Percentiles rank a stretch among this genome's conserved stretches.
Evolutionary conservation across 2,888 invertebrate species (phyloP).

Genomic region (Eustalomyia histrio): DNA sequence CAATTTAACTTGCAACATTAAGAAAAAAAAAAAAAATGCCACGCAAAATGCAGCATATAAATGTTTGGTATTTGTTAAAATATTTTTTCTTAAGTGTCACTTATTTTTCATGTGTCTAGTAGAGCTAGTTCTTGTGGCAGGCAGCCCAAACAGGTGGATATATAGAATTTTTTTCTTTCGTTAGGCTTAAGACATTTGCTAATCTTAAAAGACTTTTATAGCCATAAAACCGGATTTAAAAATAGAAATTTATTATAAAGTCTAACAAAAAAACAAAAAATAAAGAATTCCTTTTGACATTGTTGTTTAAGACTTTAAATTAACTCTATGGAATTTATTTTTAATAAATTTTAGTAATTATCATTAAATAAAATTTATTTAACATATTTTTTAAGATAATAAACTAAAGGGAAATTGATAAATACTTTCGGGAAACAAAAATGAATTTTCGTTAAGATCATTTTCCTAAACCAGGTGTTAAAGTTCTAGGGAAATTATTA

Average conservation of each 20-base stretch:
- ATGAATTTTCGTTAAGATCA: too few relatives aligned
- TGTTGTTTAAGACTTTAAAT: slow-evolving; percentile 13
- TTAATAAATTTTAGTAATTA: background rate
- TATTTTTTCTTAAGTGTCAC: slow-evolving; percentile 48
- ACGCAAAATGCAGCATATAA: slow-evolving; percentile 66
- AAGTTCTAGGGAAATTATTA: too few relatives aligned
- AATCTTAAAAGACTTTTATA: slow-evolving; percentile 53
- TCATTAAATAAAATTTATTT: too few relatives aligned
- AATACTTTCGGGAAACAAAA: too few relatives aligned
- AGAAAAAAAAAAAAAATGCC: slow-evolving; percentile 63
- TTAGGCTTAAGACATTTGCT: slow-evolving; percentile 49
- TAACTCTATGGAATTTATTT: slow-evolving; percentile 15
- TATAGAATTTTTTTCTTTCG: slow-evolving; percentile 49
- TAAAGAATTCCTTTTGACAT: slow-evolving; percentile 48
- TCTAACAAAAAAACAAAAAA: background rate
- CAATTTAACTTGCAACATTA: slow-evolving; percentile 56
- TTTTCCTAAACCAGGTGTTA: too few relatives aligned
- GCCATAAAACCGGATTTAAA: slow-evolving; percentile 31
- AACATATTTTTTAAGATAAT: too few relatives aligned
- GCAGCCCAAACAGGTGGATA: slow-evolving; percentile 61
- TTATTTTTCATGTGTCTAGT: slow-evolving; percentile 41
- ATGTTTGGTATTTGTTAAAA: slow-evolving; percentile 48
- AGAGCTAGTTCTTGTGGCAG: slow-evolving; percentile 17
- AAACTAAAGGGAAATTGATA: too few relatives aligned
- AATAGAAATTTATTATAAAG: slow-evolving; percentile 32